A percentile compares a stretch with the other conserved stretches of the same genome.
phyloP scores from a whole-genome alignment of 2,888 invertebrate species.

The Tortricodes alternella region DNA sequence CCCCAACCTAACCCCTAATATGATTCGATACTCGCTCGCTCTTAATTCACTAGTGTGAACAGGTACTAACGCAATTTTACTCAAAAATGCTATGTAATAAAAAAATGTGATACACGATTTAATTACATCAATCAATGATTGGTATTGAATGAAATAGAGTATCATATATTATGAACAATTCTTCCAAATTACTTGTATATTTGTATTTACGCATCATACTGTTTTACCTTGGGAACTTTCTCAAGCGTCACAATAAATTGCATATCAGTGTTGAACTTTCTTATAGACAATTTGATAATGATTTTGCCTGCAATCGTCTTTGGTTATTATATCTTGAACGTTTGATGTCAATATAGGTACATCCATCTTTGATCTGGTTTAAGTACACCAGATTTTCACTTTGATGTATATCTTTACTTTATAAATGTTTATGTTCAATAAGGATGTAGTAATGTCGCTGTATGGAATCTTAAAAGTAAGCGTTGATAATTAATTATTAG shows the following conservation, averaged over 20 bases:
- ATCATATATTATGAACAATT: too few species aligned
- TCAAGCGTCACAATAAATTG: neutral
- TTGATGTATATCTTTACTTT: neutral
- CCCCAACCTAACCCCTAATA: too few species aligned
- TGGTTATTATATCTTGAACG: neutral
- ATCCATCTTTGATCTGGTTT: slow-evolving; percentile 10
- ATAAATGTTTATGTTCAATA: neutral
- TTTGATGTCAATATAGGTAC: slow-evolving; percentile 10
- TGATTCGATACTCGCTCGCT: too few species aligned
- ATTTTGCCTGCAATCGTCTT: too few species aligned
- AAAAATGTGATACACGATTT: too few species aligned
- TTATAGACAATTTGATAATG: neutral
- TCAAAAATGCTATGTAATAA: too few species aligned
- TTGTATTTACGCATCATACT: too few species aligned
- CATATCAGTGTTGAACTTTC: neutral
- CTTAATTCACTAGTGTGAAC: too few species aligned
- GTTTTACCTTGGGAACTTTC: neutral
- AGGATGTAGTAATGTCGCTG: neutral
- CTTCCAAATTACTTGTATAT: too few species aligned
- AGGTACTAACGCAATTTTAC: too few species aligned
- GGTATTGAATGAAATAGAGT: too few species aligned
- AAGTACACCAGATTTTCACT: slow-evolving; percentile 1
- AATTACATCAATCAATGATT: too few species aligned
- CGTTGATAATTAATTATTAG: neutral
- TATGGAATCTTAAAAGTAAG: neutral